These are phyloP conservation scores for Crepidodera aurea DNA, from an alignment of 2,888 invertebrate genomes.

Conservation along the genomic window DNA sequence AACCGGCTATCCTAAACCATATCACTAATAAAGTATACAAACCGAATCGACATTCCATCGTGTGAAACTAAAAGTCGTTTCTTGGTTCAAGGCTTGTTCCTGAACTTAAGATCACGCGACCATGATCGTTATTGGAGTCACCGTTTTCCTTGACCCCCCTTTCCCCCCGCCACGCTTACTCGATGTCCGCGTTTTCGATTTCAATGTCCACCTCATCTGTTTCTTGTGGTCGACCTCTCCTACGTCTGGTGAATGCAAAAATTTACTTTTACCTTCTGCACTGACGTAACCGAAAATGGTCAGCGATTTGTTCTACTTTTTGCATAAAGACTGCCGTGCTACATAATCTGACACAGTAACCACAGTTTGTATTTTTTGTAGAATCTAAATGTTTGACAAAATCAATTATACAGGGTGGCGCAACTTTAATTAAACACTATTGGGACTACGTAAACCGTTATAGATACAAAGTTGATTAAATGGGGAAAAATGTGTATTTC, in stretches of 20 bases:
- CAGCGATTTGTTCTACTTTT: not conserved
- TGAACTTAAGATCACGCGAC: conserved; percentile 44
- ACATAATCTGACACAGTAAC: too few relatives aligned
- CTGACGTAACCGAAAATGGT: conserved; percentile 10
- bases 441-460: too few relatives aligned
- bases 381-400: too few relatives aligned
- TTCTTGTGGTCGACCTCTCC: not conserved
- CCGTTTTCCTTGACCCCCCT: not conserved
- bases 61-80: conserved; percentile 28
- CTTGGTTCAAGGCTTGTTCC: conserved; percentile 45
- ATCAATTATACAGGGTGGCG: too few relatives aligned
- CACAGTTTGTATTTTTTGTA: too few relatives aligned
- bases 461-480: too few relatives aligned
- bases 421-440: too few relatives aligned
- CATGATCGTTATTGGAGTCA: conserved; percentile 29
- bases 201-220: conserved; percentile 3
- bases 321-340: too few relatives aligned
- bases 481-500: too few relatives aligned
- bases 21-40: not conserved
- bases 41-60: conserved; percentile 14
- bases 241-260: conserved; percentile 5
- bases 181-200: conserved; percentile 8
- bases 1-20: not conserved
- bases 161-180: not conserved
- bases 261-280: conserved; percentile 6